phyloP scores from a whole-genome alignment of 2,797 vertebrate genomes.

The Fundulus diaphanus region DNA sequence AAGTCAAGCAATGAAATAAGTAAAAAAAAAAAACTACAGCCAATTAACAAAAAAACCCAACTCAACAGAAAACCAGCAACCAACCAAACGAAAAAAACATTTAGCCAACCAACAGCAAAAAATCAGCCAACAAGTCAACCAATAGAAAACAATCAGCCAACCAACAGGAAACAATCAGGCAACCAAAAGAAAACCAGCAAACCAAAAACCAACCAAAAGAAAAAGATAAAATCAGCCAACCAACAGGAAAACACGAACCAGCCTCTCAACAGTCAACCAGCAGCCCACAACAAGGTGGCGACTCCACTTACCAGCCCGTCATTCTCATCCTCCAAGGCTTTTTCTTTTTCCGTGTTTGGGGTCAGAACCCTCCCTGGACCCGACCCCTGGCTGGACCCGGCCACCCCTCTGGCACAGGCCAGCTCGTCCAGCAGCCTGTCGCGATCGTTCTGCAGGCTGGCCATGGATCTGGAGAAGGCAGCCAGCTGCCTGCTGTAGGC shows the following conservation, averaged over 20 bases:
- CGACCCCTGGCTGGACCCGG: conserved; percentile 69
- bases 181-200: too few species aligned
- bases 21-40: not conserved
- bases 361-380: conserved; percentile 43
- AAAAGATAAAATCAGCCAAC: too few species aligned
- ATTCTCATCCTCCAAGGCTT: conserved; percentile 63
- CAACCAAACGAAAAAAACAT: not conserved
- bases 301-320: conserved; percentile 81
- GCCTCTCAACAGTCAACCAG: conserved; percentile 38
- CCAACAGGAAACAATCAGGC: too few species aligned
- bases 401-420: conserved; percentile 69
- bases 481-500: conserved; percentile 80
- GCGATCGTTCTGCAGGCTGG: conserved; percentile 88
- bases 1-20: too few species aligned
- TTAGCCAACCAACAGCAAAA: not conserved
- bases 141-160: too few species aligned
- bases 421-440: conserved; percentile 86
- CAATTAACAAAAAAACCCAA: not conserved
- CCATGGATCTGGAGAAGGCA: conserved; percentile 89
- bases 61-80: not conserved
- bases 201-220: too few species aligned
- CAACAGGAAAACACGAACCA: too few species aligned
- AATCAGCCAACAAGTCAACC: not conserved
- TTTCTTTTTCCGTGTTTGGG: conserved; percentile 56
- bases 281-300: conserved; percentile 47